Conservation (phyloP, 2,113 vertebrate species). For the Naja naja region DNA sequence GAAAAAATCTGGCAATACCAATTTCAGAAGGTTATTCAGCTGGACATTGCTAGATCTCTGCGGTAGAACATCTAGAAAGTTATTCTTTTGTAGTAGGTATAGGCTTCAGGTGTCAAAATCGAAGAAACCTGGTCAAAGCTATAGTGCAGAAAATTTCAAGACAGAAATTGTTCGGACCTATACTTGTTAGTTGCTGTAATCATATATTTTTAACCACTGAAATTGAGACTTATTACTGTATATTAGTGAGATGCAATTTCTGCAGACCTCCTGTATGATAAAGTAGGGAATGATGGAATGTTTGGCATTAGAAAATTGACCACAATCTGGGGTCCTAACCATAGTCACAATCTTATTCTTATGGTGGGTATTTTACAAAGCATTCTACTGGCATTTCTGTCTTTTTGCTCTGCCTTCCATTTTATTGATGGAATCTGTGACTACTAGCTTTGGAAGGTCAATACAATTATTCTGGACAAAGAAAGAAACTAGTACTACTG, state of each 20-base stretch:
- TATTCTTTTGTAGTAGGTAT: neutral
- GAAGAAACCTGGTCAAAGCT: neutral
- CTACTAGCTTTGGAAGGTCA: neutral
- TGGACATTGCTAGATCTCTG: neutral
- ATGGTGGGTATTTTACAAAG: neutral
- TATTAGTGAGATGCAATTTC: too few species aligned
- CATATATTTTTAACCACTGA: neutral
- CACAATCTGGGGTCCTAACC: too few species aligned
- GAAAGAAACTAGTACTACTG: neutral
- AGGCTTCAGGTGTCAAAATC: neutral
- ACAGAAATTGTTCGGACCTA: neutral
- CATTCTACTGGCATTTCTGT: neutral
- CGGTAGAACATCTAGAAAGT: neutral
- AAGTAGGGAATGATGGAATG: neutral
- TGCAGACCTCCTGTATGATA: neutral
- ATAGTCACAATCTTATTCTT: neutral
- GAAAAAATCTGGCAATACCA: neutral
- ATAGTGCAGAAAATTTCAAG: neutral
- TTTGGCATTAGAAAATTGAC: neutral
- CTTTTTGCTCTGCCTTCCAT: neutral
- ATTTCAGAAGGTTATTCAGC: neutral
- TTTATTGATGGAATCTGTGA: neutral
- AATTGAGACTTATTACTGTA: rapidly evolving
- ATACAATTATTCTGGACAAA: neutral
- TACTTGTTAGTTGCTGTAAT: neutral